phyloP scores from a whole-genome alignment of 2,888 invertebrate species.

The Caenorhabditis sp. region DNA sequence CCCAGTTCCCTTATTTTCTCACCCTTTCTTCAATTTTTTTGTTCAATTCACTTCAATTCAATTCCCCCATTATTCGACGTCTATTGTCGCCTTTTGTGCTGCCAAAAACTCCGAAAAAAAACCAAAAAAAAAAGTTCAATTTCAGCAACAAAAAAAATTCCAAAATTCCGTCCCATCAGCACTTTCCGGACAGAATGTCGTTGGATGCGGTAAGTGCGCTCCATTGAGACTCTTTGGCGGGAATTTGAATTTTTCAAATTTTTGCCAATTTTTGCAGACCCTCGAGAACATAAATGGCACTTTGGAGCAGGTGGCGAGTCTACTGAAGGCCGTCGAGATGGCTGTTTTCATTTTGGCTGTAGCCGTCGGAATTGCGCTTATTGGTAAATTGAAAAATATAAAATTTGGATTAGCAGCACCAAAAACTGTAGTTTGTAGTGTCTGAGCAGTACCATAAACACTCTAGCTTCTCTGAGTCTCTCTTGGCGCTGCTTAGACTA shows the following conservation, averaged over 20 bases:
- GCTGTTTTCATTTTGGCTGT: constrained; percentile 68
- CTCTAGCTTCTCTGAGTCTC: no score
- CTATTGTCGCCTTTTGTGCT: constrained; percentile 9
- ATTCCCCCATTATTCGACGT: constrained; percentile 2
- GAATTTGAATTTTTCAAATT: no score
- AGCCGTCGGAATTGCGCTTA: constrained; percentile 56
- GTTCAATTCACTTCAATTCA: no score
- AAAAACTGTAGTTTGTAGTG: no score
- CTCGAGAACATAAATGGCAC: constrained; percentile 69
- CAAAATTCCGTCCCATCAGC: background rate
- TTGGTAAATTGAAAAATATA: no score
- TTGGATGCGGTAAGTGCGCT: constrained; percentile 45
- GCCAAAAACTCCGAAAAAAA: no score
- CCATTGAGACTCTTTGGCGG: background rate
- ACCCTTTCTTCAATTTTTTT: constrained; percentile 5
- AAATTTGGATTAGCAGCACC: no score
- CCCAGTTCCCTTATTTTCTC: background rate
- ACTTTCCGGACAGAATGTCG: constrained; percentile 32
- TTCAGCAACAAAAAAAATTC: no score
- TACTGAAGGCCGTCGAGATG: constrained; percentile 66
- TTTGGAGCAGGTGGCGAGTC: constrained; percentile 61
- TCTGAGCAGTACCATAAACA: no score
- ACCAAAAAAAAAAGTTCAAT: background rate
- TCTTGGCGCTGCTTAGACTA: no score
- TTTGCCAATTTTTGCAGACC: constrained; percentile 53